phyloP scores from a whole-genome alignment of 2,113 vertebrate species.

The Paralichthys olivaceus region DNA sequence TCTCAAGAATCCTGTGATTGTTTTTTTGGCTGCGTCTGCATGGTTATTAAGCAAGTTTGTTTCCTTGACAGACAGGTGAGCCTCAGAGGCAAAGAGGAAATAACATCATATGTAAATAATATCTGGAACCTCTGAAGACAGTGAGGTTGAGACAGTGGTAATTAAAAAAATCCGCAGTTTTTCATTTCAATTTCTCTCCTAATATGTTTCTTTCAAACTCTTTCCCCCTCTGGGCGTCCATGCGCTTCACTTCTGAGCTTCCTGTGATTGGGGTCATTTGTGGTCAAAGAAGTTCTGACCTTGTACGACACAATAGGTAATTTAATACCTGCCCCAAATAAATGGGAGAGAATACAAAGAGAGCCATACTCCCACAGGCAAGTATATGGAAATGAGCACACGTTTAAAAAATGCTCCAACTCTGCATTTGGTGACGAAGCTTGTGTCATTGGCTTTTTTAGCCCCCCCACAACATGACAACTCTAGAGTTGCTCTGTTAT shows the following conservation, averaged over 20 bases:
- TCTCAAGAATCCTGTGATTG: conserved; percentile 55
- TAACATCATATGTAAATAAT: conserved; percentile 60
- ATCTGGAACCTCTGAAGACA: conserved; percentile 35
- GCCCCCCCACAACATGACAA: neutral
- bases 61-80: conserved; percentile 54
- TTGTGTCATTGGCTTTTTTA: neutral
- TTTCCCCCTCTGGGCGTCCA: conserved; percentile 14
- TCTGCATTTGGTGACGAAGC: neutral
- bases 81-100: conserved; percentile 51
- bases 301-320: conserved; percentile 32
- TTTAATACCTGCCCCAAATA: conserved; percentile 25
- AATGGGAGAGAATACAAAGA: conserved; percentile 15
- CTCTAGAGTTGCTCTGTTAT: neutral
- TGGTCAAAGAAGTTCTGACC: conserved; percentile 41
- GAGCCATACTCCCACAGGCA: neutral
- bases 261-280: conserved; percentile 46
- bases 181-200: conserved; percentile 59
- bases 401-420: neutral
- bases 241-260: conserved; percentile 21
- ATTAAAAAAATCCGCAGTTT: conserved; percentile 66
- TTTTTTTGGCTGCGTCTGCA: conserved; percentile 34
- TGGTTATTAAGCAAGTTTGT: conserved; percentile 52
- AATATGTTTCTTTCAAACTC: conserved; percentile 53
- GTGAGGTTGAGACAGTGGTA: conserved; percentile 33
- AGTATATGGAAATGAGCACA: neutral